Evolutionary conservation across 2,888 invertebrate species (phyloP), one percentile per base, ranked within the genome.

Genomic region (Merodon equestris): DNA sequence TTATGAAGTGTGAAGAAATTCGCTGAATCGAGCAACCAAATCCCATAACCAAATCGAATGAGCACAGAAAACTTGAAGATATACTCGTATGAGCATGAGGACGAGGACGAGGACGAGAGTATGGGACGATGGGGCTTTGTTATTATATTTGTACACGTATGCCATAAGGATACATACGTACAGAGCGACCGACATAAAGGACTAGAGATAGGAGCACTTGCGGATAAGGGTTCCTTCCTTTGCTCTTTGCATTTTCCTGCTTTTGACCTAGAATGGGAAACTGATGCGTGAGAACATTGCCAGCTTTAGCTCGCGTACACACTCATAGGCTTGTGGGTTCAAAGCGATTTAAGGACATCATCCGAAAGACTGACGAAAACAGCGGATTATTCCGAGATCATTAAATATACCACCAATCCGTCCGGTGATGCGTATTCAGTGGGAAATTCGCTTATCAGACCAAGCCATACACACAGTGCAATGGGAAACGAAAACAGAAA

Each of bases 21-120:
- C 72, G 61, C 61, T 67, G 66, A 51, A 56, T 67, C 66, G 67
- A 47, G 50, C 51, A 67, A 53, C 53, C 38, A 63, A 63, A 75
- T 75, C 68, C 45, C 63, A 63, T 75, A 75, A 77, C 50, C 72
- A 77, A 72, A 72, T 77, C 61, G 67, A 77, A 60, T 77, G 47
- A 61, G 51, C 67, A 50, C 63, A 68, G 53, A 67, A 68, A 79
- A 53, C 48, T 14, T 34, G 51, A 15, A 42, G 50, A 48, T 27
- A 50, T 1, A 34, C 45, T 4, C 27, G 7, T 7, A 27, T 27
- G 27, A 7, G 7, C 7, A 27, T 27, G 27, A 27, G 27, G 3
- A 27, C 27, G 27, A 27, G 27, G 27, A 27, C 27, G 7, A 19
- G n/a, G n/a, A n/a, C n/a, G n/a, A n/a, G n/a, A n/a, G n/a, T n/a